Conservation (phyloP, 1,140 invertebrate species). For the Drosophila teissieri region DNA sequence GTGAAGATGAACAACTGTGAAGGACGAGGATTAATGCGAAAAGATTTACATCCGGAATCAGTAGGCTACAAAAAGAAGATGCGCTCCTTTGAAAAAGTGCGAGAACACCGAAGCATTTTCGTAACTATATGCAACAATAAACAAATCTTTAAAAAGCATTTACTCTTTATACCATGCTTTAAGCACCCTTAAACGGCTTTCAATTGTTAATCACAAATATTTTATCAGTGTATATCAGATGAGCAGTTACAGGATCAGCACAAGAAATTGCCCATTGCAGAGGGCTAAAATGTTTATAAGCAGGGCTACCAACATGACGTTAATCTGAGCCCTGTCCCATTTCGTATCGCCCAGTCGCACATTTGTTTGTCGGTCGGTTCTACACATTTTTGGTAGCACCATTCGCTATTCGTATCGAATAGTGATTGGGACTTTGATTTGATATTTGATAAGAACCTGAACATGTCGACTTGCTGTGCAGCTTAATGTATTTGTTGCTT, state of each 20-base stretch:
- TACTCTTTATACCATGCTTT: no score
- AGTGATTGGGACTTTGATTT: background rate
- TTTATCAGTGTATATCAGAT: background rate
- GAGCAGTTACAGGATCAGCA: background rate
- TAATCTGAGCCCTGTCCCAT: conserved; percentile 27
- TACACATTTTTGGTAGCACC: conserved; percentile 6
- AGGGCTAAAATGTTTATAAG: conserved; percentile 19
- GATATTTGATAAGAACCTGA: background rate
- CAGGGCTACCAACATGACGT: conserved; percentile 42
- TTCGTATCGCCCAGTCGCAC: conserved; percentile 2
- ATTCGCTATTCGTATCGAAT: conserved; percentile 14
- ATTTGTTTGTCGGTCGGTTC: background rate
- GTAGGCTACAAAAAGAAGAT: background rate
- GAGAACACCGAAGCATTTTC: no score
- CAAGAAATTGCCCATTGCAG: conserved; percentile 12
- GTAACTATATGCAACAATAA: no score
- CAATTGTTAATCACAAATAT: background rate
- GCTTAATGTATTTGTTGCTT: conserved; percentile 13
- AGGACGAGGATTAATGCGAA: conserved; percentile 65
- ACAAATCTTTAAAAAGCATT: background rate
- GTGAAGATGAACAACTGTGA: conserved; percentile 48
- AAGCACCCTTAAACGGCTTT: background rate
- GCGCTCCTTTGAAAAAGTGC: no score
- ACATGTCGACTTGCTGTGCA: conserved; percentile 5
- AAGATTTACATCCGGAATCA: conserved; percentile 75